Base-by-base conservation (phyloP, 2,113 vertebrate species). In the Brachirus orientalis region DNA sequence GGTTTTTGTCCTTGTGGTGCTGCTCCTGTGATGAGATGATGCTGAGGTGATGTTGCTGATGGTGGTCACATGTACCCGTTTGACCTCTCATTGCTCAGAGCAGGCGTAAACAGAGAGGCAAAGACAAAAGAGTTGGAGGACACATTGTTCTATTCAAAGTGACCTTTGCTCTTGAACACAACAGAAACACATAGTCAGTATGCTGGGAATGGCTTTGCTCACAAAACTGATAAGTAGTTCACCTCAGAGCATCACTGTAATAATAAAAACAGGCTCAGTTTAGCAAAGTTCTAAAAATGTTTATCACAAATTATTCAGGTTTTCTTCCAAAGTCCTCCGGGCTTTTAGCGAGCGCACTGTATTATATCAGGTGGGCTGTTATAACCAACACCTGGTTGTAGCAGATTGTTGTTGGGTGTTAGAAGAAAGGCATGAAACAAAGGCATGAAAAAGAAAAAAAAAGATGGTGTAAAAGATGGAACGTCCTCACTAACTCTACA, bases 11-110 rank as follows among this genome's bases (percentile, higher is more conserved):
- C 40, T 43, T 43, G 40, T 14, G 40, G 14, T 13, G 11, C 46
- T 22, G 40, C 67, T 58, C 55, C 50, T 73, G 46, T 38, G 57
- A 44, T 44, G 64, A 5, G 18, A 19, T 64, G 55, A 48, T 63
- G 58, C 57, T n/a, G 46, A 46, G 62, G 50, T 63, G 40, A 43
- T 43, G 40, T 45, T 52, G 81, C 77, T 82, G 80, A 87, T 76
- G 66, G 55, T 54, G 48, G 46, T 53, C 73, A 69, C 80, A 55
- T 60, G 54, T 6, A 51, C 59, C 74, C 55, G 7, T 84, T 66
- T 78, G 83, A 80, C 87, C 77, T 72, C 48, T 28, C 51, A 22
- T 65, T 1, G 38, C 44, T 78, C 45, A 8, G 52, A 48, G 57
- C n/a, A 40, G 18, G 43, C 72, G 64, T 37, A 40, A 74, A 66